Evolutionary conservation across 2,888 invertebrate species (phyloP).

Genomic region (Dichetophora obliterata): DNA sequence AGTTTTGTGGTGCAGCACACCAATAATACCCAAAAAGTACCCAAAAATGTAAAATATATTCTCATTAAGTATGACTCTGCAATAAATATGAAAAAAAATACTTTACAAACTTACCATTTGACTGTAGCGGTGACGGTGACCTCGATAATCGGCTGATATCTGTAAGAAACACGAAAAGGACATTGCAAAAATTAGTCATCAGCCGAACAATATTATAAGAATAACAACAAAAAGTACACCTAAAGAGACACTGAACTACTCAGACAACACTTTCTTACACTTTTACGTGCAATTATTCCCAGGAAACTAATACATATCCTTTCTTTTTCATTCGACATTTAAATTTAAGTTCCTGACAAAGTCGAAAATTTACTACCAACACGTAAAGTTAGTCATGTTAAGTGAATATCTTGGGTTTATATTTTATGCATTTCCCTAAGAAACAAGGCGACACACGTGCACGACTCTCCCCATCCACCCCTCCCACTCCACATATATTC

Average conservation of each 20-base stretch:
- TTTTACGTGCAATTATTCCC: slow-evolving; percentile 9
- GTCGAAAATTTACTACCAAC: not conserved
- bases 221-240: not conserved
- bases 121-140: slow-evolving; percentile 83
- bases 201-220: slow-evolving; percentile 32
- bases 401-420: slow-evolving; percentile 16
- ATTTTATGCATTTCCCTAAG: not conserved
- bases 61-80: too few species aligned
- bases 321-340: not conserved
- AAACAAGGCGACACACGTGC: slow-evolving; percentile 5
- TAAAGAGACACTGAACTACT: not conserved
- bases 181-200: slow-evolving; percentile 17
- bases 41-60: too few species aligned
- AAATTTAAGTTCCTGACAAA: not conserved
- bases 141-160: slow-evolving; percentile 77
- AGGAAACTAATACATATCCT: slow-evolving; percentile 32
- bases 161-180: slow-evolving; percentile 53
- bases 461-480: not conserved
- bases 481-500: not conserved
- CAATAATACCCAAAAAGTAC: too few species aligned
- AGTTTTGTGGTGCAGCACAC: too few species aligned
- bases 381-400: slow-evolving; percentile 17
- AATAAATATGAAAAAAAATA: not conserved
- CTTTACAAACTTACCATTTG: slow-evolving; percentile 75
- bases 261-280: not conserved